phyloP scores from a whole-genome alignment of 2,113 vertebrate genomes.

The Orthonyx spaldingii region DNA sequence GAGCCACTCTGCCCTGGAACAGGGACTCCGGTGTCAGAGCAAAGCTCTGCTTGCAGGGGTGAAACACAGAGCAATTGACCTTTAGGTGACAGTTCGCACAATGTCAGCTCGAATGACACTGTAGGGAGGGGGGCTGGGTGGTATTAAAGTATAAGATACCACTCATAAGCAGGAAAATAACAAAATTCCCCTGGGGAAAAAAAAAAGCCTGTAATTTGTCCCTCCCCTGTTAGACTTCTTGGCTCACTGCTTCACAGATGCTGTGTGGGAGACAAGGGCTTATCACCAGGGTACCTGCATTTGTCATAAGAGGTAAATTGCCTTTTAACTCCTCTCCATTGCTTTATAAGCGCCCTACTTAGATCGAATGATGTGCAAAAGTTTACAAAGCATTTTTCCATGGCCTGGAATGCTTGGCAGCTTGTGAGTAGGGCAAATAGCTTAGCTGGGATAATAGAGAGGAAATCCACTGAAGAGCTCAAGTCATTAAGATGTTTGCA shows the following conservation, averaged over 20 bases:
- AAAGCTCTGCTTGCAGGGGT: not conserved
- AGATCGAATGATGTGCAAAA: conserved; percentile 15
- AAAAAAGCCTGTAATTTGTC: not conserved
- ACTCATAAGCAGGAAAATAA: not conserved
- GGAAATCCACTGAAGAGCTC: conserved; percentile 49
- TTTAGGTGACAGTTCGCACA: not conserved
- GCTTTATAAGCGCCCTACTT: not conserved
- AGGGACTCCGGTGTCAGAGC: not conserved
- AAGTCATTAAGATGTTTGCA: conserved; percentile 45
- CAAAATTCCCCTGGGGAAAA: not conserved
- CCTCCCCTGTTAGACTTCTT: not conserved
- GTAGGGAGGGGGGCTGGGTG: not conserved
- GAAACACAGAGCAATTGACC: not conserved
- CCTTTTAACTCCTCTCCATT: not conserved
- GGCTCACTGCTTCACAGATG: not conserved
- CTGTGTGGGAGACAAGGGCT: not conserved
- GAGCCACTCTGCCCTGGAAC: not conserved
- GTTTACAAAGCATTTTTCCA: conserved; percentile 35
- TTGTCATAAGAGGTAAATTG: not conserved
- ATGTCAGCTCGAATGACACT: not conserved
- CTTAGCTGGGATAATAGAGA: conserved; percentile 41
- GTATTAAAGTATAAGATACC: not conserved
- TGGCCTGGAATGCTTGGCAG: conserved; percentile 25
- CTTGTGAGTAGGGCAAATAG: conserved; percentile 34
- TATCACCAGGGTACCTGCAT: not conserved